A percentile compares a stretch with the other conserved stretches of the same genome.
phyloP scores from a whole-genome alignment of 2,888 invertebrate genomes.

The Calameuta idolon region DNA sequence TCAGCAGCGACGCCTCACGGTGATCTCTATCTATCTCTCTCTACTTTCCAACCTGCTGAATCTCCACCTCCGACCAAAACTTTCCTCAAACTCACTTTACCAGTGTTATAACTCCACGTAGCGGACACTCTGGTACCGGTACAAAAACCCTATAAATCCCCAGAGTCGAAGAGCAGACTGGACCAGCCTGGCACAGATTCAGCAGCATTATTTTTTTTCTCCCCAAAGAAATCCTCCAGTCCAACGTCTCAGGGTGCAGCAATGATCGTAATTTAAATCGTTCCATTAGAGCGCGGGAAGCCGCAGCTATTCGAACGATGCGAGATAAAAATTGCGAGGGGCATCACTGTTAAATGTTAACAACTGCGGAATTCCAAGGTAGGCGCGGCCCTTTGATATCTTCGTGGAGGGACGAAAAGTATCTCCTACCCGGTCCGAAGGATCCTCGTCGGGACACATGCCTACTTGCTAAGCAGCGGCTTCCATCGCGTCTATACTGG shows the following conservation, averaged over 20 bases:
- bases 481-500: conserved; percentile 42
- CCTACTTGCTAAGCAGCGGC: conserved; percentile 55
- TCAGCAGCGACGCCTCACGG: conserved; percentile 16
- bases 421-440: conserved; percentile 13
- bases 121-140: not conserved
- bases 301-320: conserved; percentile 26
- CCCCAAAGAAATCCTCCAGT: not conserved
- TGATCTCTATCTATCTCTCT: conserved; percentile 29
- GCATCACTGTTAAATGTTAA: conserved; percentile 55
- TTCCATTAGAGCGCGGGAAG: conserved; percentile 27
- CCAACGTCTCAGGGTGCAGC: not conserved
- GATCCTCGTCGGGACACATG: conserved; percentile 41
- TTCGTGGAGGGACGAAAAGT: conserved; percentile 24
- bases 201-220: not conserved
- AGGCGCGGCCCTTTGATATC: conserved; percentile 39
- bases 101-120: not conserved
- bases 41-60: conserved; percentile 38
- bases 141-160: not conserved
- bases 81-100: not conserved
- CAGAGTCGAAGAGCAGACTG: not conserved
- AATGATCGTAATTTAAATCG: conserved; percentile 35
- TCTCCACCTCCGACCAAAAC: conserved; percentile 22
- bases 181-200: not conserved
- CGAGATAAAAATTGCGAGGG: conserved; percentile 42
- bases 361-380: conserved; percentile 54